Percentiles rank a stretch among this genome's conserved stretches.
These are phyloP conservation scores for Okapia johnstoni DNA, from an alignment of 2,113 vertebrate species.

Conservation along the genomic window DNA sequence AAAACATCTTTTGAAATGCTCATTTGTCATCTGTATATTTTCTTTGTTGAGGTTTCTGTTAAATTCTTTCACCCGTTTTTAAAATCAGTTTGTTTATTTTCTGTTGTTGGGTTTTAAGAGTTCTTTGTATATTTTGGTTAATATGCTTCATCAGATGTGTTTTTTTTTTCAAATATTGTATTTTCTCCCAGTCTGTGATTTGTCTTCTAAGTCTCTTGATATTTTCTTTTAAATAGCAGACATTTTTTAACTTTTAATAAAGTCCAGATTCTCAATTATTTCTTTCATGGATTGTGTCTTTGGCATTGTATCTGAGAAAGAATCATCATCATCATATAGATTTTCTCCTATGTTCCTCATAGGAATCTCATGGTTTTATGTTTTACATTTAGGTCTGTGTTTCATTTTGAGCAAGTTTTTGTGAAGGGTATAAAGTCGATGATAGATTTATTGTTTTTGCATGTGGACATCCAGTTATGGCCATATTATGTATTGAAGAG, in stretches of 20 bases:
- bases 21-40: background rate
- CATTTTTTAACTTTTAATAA: background rate
- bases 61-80: background rate
- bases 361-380: background rate
- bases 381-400: background rate
- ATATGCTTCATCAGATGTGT: background rate
- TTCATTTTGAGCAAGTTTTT: background rate
- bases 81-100: background rate
- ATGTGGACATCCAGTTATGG: background rate
- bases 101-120: background rate
- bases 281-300: background rate
- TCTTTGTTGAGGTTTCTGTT: background rate
- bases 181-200: background rate
- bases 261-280: background rate
- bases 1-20: background rate
- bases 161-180: background rate
- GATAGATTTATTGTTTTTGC: background rate
- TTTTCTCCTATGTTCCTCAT: background rate
- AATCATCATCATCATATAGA: too few relatives aligned
- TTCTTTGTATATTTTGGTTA: background rate
- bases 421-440: background rate
- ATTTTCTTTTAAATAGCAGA: background rate
- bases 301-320: background rate
- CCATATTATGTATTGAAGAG: background rate
- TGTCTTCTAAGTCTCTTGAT: background rate